Percentiles rank a stretch among this genome's conserved stretches.
These are phyloP conservation scores for Hirtodrosophila alboralis DNA, from an alignment of 2,888 invertebrate species.

Conservation along the genomic window DNA sequence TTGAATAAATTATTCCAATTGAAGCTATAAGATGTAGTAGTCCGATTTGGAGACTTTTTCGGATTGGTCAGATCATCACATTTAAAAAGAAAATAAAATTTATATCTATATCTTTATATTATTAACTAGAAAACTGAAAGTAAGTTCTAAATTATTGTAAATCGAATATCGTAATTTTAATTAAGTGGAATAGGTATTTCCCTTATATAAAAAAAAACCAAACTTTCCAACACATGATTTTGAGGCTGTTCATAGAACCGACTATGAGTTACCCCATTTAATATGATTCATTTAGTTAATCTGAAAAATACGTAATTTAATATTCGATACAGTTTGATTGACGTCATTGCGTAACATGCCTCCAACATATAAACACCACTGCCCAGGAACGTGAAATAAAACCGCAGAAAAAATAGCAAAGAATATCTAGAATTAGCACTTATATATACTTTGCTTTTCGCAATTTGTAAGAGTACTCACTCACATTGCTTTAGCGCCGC, in stretches of 20 bases:
- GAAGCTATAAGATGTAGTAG: too few species aligned
- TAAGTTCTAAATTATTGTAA: neutral
- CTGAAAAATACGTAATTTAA: constrained; percentile 34
- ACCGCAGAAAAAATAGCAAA: constrained; percentile 28
- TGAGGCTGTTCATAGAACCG: constrained; percentile 11
- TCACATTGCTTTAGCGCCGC: constrained; percentile 48
- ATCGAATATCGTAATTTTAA: neutral
- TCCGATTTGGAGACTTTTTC: too few species aligned
- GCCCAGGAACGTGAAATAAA: constrained; percentile 35
- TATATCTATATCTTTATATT: too few species aligned
- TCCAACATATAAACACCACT: constrained; percentile 14
- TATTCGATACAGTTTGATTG: constrained; percentile 16
- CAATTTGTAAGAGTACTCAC: constrained; percentile 33
- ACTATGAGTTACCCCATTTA: constrained; percentile 12
- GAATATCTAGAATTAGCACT: constrained; percentile 10
- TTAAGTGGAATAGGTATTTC: neutral
- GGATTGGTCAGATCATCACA: too few species aligned
- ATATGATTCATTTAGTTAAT: constrained; percentile 30
- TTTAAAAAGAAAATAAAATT: too few species aligned
- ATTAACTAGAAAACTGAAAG: too few species aligned
- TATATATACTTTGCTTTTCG: constrained; percentile 20
- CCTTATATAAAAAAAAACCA: too few species aligned
- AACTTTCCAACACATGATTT: neutral
- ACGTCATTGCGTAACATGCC: constrained; percentile 25
- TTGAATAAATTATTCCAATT: too few species aligned